Evolutionary conservation across 2,888 invertebrate species (phyloP).

Genomic region (Ormyrus thymus): DNA sequence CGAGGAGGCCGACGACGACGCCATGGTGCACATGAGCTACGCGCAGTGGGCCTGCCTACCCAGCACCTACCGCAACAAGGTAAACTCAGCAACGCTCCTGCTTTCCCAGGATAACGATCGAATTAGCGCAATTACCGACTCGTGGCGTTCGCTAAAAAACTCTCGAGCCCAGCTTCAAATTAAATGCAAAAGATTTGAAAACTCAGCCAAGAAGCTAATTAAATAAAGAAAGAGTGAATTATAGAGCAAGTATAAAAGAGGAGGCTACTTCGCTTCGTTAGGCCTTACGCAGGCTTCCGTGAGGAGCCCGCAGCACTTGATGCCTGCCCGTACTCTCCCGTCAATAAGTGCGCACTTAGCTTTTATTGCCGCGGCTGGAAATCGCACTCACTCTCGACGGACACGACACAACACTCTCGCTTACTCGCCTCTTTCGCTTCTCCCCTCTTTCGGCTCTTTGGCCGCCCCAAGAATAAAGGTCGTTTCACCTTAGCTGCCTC

Average conservation of each 20-base stretch:
- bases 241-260: too few species aligned
- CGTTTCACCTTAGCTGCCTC: too few species aligned
- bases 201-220: too few species aligned
- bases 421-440: too few species aligned
- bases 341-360: slow-evolving; percentile 51
- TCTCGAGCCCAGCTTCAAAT: too few species aligned
- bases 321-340: slow-evolving; percentile 6
- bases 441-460: too few species aligned
- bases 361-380: slow-evolving; percentile 47
- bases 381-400: slow-evolving; percentile 22
- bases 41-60: slow-evolving; percentile 74
- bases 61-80: slow-evolving; percentile 74
- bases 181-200: too few species aligned
- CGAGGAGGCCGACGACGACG: slow-evolving; percentile 4
- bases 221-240: too few species aligned
- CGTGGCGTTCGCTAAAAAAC: too few species aligned
- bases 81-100: slow-evolving; percentile 37
- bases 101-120: too few species aligned
- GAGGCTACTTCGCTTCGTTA: slow-evolving; percentile 17
- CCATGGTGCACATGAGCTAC: slow-evolving; percentile 74
- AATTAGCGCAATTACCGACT: too few species aligned
- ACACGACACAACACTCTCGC: background rate
- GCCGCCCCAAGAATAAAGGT: too few species aligned
- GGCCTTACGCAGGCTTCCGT: slow-evolving; percentile 43
- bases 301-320: slow-evolving; percentile 5